These are phyloP conservation scores for Caiman crocodilus DNA, from an alignment of 2,797 vertebrate genomes.

Conservation along the genomic window DNA sequence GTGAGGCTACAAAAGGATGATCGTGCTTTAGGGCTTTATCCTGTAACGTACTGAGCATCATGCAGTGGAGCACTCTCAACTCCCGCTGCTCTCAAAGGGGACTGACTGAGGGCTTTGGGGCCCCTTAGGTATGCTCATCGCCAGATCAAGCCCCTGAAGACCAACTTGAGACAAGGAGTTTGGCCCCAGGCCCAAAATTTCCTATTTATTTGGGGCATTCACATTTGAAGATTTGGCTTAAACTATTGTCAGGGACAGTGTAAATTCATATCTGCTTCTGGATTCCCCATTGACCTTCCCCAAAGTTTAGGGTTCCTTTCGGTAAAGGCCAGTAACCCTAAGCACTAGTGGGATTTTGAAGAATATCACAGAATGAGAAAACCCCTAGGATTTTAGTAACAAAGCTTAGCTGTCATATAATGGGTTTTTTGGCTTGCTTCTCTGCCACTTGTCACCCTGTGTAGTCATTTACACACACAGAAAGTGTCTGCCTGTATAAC, in stretches of 20 bases:
- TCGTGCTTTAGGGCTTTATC: not conserved
- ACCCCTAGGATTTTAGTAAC: too few relatives aligned
- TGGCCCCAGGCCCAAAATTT: not conserved
- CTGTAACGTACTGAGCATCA: not conserved
- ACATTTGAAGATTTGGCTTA: not conserved
- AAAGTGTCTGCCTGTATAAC: too few relatives aligned
- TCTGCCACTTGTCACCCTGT: too few relatives aligned
- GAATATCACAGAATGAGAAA: too few relatives aligned
- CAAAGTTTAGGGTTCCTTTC: not conserved
- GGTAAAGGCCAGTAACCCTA: not conserved
- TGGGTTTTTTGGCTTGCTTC: too few relatives aligned
- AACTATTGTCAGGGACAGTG: not conserved
- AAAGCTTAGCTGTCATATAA: too few relatives aligned
- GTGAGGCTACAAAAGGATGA: not conserved
- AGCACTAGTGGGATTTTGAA: too few relatives aligned
- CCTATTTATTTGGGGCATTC: not conserved
- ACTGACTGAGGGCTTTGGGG: not conserved
- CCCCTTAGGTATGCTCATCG: not conserved
- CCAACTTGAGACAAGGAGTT: not conserved
- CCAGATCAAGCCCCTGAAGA: not conserved
- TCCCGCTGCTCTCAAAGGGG: not conserved
- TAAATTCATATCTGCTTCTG: not conserved
- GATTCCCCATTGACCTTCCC: not conserved
- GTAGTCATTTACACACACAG: too few relatives aligned
- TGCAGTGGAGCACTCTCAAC: not conserved